phyloP scores from a whole-genome alignment of 2,113 vertebrate genomes.

The Baryphthengus martii region DNA sequence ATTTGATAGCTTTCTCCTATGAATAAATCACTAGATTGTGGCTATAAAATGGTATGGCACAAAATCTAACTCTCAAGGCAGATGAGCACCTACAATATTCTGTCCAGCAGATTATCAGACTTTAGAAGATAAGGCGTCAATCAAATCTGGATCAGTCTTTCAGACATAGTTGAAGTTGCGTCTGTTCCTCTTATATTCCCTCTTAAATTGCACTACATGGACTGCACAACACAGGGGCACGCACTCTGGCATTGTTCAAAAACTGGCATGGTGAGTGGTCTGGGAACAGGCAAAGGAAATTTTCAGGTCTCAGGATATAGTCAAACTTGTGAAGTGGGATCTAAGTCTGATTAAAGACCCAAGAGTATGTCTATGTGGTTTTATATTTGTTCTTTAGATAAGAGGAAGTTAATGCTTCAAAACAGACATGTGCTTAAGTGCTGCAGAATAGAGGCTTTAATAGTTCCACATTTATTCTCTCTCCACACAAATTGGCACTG shows the following conservation, averaged over 20 bases:
- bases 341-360: not conserved
- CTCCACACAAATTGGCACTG: not conserved
- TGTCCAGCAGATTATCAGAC: not conserved
- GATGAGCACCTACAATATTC: not conserved
- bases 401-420: not conserved
- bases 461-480: not conserved
- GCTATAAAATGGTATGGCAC: not conserved
- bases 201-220: not conserved
- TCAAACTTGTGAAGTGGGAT: not conserved
- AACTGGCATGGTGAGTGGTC: rapidly evolving
- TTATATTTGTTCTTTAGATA: not conserved
- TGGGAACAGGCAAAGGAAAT: not conserved
- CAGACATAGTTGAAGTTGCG: not conserved
- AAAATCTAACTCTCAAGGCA: conserved; percentile 5
- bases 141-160: not conserved
- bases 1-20: conserved; percentile 9
- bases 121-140: not conserved
- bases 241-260: not conserved
- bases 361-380: not conserved
- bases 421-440: not conserved
- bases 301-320: not conserved
- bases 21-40: not conserved
- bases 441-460: not conserved
- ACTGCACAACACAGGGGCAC: not conserved
- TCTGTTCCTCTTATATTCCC: not conserved